Conservation (phyloP, 2,113 vertebrate species). For the Oostethus manadensis region DNA sequence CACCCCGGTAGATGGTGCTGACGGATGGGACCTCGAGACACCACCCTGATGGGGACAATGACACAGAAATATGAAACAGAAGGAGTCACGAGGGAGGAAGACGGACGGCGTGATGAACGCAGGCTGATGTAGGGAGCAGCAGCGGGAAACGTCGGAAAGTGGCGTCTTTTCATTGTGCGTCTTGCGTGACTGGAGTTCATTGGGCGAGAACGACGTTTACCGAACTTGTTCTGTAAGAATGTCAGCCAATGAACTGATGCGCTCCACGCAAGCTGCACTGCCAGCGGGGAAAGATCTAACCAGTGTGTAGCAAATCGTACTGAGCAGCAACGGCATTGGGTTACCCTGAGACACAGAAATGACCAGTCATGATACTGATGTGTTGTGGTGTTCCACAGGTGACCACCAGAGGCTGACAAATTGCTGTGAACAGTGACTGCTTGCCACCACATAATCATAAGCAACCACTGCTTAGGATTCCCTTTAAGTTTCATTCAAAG, state of each 20-base stretch:
- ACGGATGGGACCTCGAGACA: conserved; percentile 66
- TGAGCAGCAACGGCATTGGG: no score
- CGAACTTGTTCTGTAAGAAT: conserved; percentile 7
- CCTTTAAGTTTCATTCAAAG: no score
- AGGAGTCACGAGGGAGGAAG: conserved; percentile 55
- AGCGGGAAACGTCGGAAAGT: conserved; percentile 28
- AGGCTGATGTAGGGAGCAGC: conserved; percentile 33
- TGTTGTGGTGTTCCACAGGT: conserved; percentile 25
- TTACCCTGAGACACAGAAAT: no score
- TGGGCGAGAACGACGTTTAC: conserved; percentile 17
- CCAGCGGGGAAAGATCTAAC: no score
- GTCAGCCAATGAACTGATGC: not conserved
- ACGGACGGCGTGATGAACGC: conserved; percentile 51
- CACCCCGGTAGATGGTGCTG: conserved; percentile 51
- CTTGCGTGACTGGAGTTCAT: conserved; percentile 16
- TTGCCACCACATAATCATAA: not conserved
- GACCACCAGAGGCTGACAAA: conserved; percentile 72
- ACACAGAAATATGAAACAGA: conserved; percentile 60
- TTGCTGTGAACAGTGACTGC: conserved; percentile 33
- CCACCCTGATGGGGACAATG: conserved; percentile 48
- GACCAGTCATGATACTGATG: not conserved
- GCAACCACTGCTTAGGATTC: not conserved
- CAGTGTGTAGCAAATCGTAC: no score
- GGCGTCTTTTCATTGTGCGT: conserved; percentile 24
- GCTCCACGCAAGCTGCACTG: no score